These are phyloP conservation scores for Cossypha polioptera DNA, from an alignment of 2,797 vertebrate species.

Conservation along the genomic window DNA sequence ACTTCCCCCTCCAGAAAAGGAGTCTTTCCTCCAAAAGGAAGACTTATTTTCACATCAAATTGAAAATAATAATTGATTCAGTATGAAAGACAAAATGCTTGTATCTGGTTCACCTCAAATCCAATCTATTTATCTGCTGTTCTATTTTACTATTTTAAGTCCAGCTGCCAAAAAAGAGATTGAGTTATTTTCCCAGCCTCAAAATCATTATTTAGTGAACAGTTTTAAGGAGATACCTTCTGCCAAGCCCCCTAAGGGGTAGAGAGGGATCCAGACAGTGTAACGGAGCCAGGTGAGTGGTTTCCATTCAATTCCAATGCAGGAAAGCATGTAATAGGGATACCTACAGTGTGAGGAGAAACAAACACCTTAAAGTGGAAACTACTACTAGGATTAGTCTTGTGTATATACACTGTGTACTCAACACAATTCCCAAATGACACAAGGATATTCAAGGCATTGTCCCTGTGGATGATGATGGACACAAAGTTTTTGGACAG, in stretches of 20 bases:
- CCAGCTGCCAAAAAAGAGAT: not conserved
- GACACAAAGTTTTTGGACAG: not conserved
- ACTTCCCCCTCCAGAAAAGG: not conserved
- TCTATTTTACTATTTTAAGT: not conserved
- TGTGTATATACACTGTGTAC: not conserved
- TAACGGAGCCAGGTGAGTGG: conserved; percentile 94
- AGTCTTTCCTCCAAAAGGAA: not conserved
- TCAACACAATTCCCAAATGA: not conserved
- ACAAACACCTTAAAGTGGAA: not conserved
- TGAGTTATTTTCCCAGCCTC: not conserved
- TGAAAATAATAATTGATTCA: not conserved
- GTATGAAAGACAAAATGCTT: not conserved
- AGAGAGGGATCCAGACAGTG: conserved; percentile 91
- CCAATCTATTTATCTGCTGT: not conserved
- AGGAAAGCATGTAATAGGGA: conserved; percentile 94
- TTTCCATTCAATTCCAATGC: conserved; percentile 91
- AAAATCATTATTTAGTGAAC: not conserved
- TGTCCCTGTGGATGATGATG: not conserved
- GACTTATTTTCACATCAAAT: not conserved
- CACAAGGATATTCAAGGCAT: not conserved
- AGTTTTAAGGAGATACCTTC: conserved; percentile 83
- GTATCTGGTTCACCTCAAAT: not conserved
- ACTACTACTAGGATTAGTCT: not conserved
- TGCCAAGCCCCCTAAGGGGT: conserved; percentile 88
- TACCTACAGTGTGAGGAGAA: conserved; percentile 79